Base-by-base conservation (phyloP, 2,888 invertebrate genomes). In the Parapristionchus giblindavisi region DNA sequence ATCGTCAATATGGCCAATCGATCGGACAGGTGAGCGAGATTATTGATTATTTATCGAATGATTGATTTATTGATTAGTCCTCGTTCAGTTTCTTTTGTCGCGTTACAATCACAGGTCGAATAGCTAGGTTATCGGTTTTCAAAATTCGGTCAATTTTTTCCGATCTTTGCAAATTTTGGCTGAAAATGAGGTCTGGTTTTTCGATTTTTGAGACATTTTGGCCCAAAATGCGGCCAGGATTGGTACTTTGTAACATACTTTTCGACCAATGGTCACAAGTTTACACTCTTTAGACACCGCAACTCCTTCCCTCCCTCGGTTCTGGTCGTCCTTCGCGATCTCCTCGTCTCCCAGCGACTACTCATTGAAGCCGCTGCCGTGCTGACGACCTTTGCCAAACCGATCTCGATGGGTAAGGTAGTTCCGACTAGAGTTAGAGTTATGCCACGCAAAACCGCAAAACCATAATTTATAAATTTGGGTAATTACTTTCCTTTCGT, bases 1-100 rank as follows among this genome's bases (percentile, higher is more conserved):
- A 52, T 79, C 14, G 36, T 75, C 32, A 79, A 79, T 56, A 58
- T 73, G 14, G 78, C 58, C 40, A 76, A 79, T 40, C 74, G 78
- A 34, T 74, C 71, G 34, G 29, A 48, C 43, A 78, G 76, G 78
- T 76, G 27, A 34, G 51, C 48, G 48, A 29, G 40, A 21, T 27
- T 2, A 2, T 27, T 14, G 21, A n/a, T 2, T 21, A 4, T 0
- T 34, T 60, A 60, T 34, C 34, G 60, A 60, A n/a, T 60, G n/a
- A 34, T 58, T 6, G 14, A n/a, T n/a, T n/a, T n/a, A n/a, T n/a
- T n/a, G n/a, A n/a, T n/a, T n/a, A 54, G 2, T 54, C 11, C 29
- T 11, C 11, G 29, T 54, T 54, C 29, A 24, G 29, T 14, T 11
- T 21, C 51, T 4, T 1, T n/a, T n/a, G n/a, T n/a, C n/a, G n/a